These are phyloP conservation scores for Megaustenia siamemsis DNA, from an alignment of 2,888 invertebrate species.

Conservation along the genomic window DNA sequence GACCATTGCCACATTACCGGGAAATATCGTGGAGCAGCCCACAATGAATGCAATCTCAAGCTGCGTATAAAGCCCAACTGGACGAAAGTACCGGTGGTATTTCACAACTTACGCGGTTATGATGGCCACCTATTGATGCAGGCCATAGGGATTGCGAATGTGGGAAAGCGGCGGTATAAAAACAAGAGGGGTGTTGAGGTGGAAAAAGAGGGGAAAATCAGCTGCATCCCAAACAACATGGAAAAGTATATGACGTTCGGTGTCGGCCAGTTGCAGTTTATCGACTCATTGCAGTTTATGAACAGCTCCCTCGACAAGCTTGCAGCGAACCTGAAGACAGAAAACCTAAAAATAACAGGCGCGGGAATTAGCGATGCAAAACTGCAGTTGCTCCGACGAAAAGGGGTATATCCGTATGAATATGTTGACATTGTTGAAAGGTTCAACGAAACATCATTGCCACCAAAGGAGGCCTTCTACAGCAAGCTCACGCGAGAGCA, in stretches of 20 bases:
- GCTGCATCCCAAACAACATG: slow-evolving; percentile 3
- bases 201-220: neutral
- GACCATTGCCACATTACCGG: slow-evolving; percentile 18
- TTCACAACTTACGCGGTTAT: slow-evolving; percentile 23
- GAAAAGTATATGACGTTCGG: slow-evolving; percentile 3
- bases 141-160: neutral
- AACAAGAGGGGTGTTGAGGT: neutral
- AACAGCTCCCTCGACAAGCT: neutral
- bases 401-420: too few relatives aligned
- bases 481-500: too few relatives aligned
- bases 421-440: too few relatives aligned
- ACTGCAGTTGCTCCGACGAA: too few relatives aligned
- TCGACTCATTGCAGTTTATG: neutral
- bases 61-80: neutral
- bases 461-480: too few relatives aligned
- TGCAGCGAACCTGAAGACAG: neutral
- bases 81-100: neutral
- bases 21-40: neutral
- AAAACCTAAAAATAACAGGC: too few relatives aligned
- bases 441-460: too few relatives aligned
- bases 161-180: neutral
- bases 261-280: neutral
- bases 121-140: slow-evolving; percentile 1
- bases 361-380: too few relatives aligned
- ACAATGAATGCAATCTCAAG: slow-evolving; percentile 36